Conservation (phyloP, 2,888 invertebrate genomes). For the Chaitophorus viminalis region DNA sequence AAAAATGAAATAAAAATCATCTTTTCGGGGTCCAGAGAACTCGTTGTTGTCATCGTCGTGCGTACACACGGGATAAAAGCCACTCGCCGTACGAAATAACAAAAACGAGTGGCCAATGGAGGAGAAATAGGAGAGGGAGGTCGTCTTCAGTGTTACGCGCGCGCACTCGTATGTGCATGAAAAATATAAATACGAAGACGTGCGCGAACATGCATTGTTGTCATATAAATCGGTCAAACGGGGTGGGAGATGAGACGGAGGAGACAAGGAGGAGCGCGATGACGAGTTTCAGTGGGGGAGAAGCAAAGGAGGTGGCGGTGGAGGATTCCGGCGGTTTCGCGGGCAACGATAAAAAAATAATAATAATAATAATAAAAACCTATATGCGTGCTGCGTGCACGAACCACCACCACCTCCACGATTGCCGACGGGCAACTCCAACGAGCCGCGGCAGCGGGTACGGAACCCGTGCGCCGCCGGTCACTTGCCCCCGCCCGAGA, state of each 20-base stretch:
- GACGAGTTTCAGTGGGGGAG: slow-evolving; percentile 43
- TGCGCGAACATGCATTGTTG: slow-evolving; percentile 18
- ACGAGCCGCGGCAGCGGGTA: slow-evolving; percentile 40
- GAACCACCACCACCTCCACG: not conserved
- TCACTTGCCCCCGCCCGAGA: slow-evolving; percentile 28
- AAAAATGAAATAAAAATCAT: slow-evolving; percentile 6
- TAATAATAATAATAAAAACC: not conserved
- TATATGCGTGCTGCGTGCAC: not conserved
- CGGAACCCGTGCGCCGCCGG: slow-evolving; percentile 31
- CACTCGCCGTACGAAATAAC: slow-evolving; percentile 36
- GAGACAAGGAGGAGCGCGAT: not conserved
- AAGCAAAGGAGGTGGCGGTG: not conserved
- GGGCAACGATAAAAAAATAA: slow-evolving; percentile 35
- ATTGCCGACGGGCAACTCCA: slow-evolving; percentile 39
- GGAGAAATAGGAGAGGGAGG: not conserved
- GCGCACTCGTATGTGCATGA: too few species aligned
- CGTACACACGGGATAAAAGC: slow-evolving; percentile 24
- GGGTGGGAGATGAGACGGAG: slow-evolving; percentile 1
- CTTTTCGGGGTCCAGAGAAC: slow-evolving; percentile 49
- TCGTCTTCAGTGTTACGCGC: slow-evolving; percentile 20
- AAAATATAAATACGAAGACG: slow-evolving; percentile 6
- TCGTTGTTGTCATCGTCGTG: not conserved
- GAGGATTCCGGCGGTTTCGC: slow-evolving; percentile 49
- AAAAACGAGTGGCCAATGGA: not conserved
- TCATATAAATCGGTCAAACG: slow-evolving; percentile 57